Conservation (phyloP, 2,797 vertebrate genomes). For the Buphagus erythrorhynchus region DNA sequence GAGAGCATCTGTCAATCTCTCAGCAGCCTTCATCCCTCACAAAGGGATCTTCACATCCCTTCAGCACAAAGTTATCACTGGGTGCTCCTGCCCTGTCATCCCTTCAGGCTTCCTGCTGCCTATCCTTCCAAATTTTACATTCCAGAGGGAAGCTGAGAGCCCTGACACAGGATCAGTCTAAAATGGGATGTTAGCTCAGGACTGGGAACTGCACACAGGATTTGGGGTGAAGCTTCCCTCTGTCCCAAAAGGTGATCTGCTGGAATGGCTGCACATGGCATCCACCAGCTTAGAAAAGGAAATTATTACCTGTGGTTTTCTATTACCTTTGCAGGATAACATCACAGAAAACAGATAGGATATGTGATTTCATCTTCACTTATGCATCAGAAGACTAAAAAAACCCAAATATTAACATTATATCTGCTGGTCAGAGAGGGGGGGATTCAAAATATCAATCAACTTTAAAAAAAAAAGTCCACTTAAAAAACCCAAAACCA, state of each 20-base stretch:
- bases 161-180: background rate
- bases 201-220: background rate
- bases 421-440: background rate
- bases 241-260: background rate
- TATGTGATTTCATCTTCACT: background rate
- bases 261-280: background rate
- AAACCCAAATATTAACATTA: background rate
- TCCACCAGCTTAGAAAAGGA: background rate
- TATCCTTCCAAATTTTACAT: background rate
- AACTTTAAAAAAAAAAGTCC: background rate
- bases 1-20: background rate
- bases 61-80: background rate
- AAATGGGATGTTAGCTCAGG: accelerated
- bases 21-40: background rate
- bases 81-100: background rate
- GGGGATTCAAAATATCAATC: background rate
- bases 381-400: background rate
- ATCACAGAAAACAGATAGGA: background rate
- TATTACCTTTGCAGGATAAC: background rate
- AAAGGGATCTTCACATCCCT: background rate
- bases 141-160: background rate
- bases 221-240: background rate
- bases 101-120: background rate
- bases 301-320: background rate
- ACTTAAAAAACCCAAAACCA: accelerated